Conservation (phyloP, 2,888 invertebrate genomes). For the Tribolium freemani region DNA sequence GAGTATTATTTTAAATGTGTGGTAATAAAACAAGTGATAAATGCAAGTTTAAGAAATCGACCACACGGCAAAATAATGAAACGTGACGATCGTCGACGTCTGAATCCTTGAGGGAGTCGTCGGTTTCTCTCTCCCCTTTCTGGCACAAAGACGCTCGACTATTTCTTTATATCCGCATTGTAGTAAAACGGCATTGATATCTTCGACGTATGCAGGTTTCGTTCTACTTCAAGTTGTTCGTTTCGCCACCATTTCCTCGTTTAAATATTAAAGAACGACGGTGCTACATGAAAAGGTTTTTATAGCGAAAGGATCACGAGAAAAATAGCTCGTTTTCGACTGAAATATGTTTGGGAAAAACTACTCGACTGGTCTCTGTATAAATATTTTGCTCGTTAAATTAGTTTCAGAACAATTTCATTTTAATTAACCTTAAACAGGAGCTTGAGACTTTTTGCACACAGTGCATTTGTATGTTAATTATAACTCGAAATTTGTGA, state of each 20-base stretch:
- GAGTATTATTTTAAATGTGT: too few species aligned
- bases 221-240: slow-evolving; percentile 12
- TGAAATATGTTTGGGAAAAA: too few species aligned
- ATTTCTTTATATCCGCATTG: slow-evolving; percentile 30
- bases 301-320: not conserved
- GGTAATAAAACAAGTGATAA: too few species aligned
- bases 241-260: slow-evolving; percentile 1
- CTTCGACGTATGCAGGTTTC: slow-evolving; percentile 22
- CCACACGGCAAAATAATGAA: slow-evolving; percentile 29
- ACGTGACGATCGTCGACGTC: slow-evolving; percentile 28
- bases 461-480: too few species aligned
- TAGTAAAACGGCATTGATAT: slow-evolving; percentile 23
- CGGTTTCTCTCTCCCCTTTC: slow-evolving; percentile 3
- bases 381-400: too few species aligned
- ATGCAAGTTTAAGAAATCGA: not conserved
- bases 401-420: too few species aligned
- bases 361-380: too few species aligned
- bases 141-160: slow-evolving; percentile 12
- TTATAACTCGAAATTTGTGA: too few species aligned
- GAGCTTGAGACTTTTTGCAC: too few species aligned
- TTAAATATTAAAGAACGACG: slow-evolving; percentile 4
- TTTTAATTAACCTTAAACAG: too few species aligned
- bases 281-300: slow-evolving; percentile 6
- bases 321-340: too few species aligned
- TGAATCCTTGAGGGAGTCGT: slow-evolving; percentile 18